Evolutionary conservation across 2,797 vertebrate genomes (phyloP).

Genomic region (Phyllotis vaccarum): DNA sequence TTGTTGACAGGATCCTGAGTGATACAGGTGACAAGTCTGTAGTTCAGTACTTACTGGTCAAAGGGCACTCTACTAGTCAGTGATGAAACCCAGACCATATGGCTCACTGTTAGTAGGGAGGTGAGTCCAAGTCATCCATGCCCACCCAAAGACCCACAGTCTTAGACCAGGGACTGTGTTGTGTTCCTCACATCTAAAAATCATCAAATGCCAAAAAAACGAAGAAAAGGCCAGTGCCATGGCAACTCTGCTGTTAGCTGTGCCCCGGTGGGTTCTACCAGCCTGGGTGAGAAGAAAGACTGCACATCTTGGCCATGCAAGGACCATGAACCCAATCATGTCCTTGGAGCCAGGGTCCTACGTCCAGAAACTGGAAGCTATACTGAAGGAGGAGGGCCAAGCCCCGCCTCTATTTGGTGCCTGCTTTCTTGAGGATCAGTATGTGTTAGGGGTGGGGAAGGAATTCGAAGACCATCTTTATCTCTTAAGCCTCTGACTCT

Average conservation of each 20-base stretch:
- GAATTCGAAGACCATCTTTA: neutral
- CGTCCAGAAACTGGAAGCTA: neutral
- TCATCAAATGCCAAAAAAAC: neutral
- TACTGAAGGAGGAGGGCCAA: neutral
- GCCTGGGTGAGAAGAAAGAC: neutral
- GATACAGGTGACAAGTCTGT: neutral
- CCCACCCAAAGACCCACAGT: neutral
- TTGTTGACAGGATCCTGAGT: neutral
- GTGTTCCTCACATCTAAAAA: neutral
- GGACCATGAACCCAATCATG: neutral
- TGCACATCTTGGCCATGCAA: neutral
- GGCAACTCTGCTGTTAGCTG: neutral
- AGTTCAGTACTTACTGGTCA: neutral
- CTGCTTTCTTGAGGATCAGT: neutral
- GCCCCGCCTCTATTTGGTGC: neutral
- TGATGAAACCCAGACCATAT: neutral
- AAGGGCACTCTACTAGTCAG: neutral
- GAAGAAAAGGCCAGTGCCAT: neutral
- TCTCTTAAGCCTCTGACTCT: neutral
- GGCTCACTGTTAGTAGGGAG: neutral
- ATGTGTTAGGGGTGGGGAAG: neutral
- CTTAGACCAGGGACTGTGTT: neutral
- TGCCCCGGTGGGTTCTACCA: slow-evolving; percentile 46
- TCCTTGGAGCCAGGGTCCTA: neutral
- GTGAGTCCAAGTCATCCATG: neutral